A percentile compares a stretch with the other conserved stretches of the same genome.
These are phyloP conservation scores for Pandion haliaetus DNA, from an alignment of 2,113 vertebrate species.

Conservation along the genomic window DNA sequence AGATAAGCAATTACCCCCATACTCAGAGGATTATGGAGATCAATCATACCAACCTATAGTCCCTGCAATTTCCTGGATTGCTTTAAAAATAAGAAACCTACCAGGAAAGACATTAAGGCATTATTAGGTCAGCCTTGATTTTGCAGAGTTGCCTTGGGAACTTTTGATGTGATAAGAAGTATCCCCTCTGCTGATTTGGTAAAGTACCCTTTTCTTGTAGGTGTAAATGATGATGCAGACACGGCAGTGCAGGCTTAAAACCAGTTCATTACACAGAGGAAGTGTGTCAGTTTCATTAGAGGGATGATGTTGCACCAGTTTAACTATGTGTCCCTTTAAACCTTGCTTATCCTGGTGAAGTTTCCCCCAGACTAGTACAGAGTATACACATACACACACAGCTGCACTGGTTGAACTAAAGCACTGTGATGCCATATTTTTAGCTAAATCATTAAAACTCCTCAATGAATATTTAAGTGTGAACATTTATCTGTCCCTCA, in stretches of 20 bases:
- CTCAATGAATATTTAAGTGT: background rate
- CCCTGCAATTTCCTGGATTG: background rate
- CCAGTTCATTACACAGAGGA: background rate
- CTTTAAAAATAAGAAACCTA: background rate
- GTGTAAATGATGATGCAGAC: background rate
- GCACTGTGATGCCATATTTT: background rate
- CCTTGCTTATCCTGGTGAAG: background rate
- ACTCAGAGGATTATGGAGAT: background rate
- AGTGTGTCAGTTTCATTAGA: background rate
- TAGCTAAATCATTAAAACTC: background rate
- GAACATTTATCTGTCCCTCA: background rate
- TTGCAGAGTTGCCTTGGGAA: background rate
- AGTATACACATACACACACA: background rate
- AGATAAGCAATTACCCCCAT: background rate
- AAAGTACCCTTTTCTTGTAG: background rate
- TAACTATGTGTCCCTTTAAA: background rate
- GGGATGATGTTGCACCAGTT: background rate
- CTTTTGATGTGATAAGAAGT: background rate
- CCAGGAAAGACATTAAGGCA: background rate
- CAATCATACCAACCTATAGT: background rate
- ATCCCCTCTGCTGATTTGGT: background rate
- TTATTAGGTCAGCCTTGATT: background rate
- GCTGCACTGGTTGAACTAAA: background rate
- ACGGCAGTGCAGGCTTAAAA: background rate
- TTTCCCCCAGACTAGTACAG: background rate